A percentile compares a stretch with the other conserved stretches of the same genome.
Conservation (phyloP, 92 coral and sea anemone genomes). For the Actinostola sp. region DNA sequence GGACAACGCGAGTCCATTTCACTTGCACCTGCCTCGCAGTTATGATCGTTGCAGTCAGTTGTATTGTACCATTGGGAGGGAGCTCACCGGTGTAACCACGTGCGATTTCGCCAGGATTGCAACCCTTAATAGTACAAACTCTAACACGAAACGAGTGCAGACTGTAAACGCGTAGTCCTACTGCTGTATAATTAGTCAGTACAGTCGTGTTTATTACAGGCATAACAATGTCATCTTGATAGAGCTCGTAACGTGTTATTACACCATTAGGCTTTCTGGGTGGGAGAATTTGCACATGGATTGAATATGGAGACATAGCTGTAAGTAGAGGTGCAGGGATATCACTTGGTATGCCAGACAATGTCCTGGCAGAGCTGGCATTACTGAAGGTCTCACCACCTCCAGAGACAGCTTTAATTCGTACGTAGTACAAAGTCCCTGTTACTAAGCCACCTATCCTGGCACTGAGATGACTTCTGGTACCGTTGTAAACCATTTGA, state of each 20-base stretch:
- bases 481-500: conserved; percentile 59
- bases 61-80: conserved; percentile 86
- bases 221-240: conserved; percentile 49
- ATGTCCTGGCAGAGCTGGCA: conserved; percentile 74
- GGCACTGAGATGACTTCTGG: conserved; percentile 49
- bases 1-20: conserved; percentile 75
- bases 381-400: conserved; percentile 89
- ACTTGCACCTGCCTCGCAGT: conserved; percentile 79
- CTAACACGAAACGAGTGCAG: conserved; percentile 72
- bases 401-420: conserved; percentile 76
- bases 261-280: conserved; percentile 88
- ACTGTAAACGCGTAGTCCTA: conserved; percentile 70
- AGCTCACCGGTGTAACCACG: conserved; percentile 76
- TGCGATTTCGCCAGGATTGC: conserved; percentile 71
- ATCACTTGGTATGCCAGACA: conserved; percentile 85
- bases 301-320: conserved; percentile 69
- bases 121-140: conserved; percentile 84
- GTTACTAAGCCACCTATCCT: conserved; percentile 70
- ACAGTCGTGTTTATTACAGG: conserved; percentile 63
- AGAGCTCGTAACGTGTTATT: conserved; percentile 87
- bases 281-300: conserved; percentile 69
- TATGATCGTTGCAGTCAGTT: conserved; percentile 60
- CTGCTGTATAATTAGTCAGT: conserved; percentile 69
- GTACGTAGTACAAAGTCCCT: conserved; percentile 83
- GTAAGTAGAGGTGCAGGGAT: conserved; percentile 84